A percentile compares a stretch with the other conserved stretches of the same genome.
These are phyloP conservation scores for Stratiolaelaps scimitus DNA, from an alignment of 1,140 invertebrate genomes.

Conservation along the genomic window DNA sequence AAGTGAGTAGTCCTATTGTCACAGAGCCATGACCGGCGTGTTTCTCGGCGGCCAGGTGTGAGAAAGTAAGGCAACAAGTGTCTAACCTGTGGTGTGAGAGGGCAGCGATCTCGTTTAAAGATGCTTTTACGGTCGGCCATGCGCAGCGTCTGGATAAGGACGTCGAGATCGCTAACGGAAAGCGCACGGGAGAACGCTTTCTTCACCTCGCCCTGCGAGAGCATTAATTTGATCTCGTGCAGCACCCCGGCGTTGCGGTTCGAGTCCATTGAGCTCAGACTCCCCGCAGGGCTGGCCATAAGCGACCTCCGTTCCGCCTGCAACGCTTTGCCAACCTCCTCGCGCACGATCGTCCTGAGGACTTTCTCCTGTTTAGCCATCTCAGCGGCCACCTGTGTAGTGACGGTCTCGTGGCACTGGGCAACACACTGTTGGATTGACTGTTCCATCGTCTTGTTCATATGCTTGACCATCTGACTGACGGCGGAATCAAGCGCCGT, in stretches of 20 bases:
- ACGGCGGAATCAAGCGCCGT: background rate
- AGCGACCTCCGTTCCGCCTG: slow-evolving; percentile 18
- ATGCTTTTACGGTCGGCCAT: slow-evolving; percentile 18
- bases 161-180: slow-evolving; percentile 20
- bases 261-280: slow-evolving; percentile 23
- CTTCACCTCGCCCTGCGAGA: background rate
- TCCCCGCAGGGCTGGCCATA: slow-evolving; percentile 24
- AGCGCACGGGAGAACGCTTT: slow-evolving; percentile 17
- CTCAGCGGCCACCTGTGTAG: background rate
- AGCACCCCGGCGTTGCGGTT: slow-evolving; percentile 10
- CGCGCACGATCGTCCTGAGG: background rate
- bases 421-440: background rate
- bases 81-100: slow-evolving; percentile 20
- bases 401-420: background rate
- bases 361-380: slow-evolving; percentile 16
- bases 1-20: too few species aligned
- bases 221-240: slow-evolving; percentile 4
- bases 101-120: slow-evolving; percentile 14
- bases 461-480: slow-evolving; percentile 17
- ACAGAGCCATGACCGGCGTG: too few species aligned
- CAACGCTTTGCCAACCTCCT: slow-evolving; percentile 12
- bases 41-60: too few species aligned
- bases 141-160: slow-evolving; percentile 22
- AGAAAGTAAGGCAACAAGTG: too few species aligned
- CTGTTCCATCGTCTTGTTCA: slow-evolving; percentile 12